These are phyloP conservation scores for Reticulitermes lucifugus DNA, from an alignment of 2,888 invertebrate genomes.

Conservation along the genomic window DNA sequence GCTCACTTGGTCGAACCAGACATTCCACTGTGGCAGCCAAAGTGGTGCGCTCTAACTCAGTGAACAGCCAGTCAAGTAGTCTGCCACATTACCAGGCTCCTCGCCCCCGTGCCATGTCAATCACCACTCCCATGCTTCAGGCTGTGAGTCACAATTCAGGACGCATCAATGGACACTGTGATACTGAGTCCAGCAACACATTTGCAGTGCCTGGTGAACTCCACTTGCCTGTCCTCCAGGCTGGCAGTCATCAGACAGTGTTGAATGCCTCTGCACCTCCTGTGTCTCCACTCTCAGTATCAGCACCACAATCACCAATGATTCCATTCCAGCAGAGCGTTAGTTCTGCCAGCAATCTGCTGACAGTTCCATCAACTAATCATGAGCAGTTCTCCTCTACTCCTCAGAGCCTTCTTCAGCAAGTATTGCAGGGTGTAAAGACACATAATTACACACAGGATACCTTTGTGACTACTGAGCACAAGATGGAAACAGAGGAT, in stretches of 20 bases:
- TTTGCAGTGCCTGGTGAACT: neutral
- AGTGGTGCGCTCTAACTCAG: conserved; percentile 50
- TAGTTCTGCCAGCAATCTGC: neutral
- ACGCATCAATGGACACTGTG: neutral
- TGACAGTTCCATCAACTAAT: neutral
- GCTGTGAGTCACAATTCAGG: neutral
- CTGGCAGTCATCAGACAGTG: neutral
- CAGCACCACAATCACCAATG: conserved; percentile 52
- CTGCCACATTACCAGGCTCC: conserved; percentile 27
- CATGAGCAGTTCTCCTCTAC: neutral
- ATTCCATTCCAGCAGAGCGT: conserved; percentile 17
- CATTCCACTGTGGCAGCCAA: conserved; percentile 36
- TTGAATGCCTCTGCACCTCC: conserved; percentile 5
- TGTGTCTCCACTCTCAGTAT: conserved; percentile 47
- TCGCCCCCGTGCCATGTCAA: conserved; percentile 35
- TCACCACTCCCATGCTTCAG: conserved; percentile 21
- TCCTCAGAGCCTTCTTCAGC: neutral
- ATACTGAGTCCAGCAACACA: neutral
- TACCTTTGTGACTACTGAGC: neutral
- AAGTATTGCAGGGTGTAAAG: neutral
- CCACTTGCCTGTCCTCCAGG: neutral
- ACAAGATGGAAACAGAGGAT: neutral
- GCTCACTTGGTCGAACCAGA: conserved; percentile 18
- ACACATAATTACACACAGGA: neutral
- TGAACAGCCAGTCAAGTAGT: conserved; percentile 35